Evolutionary conservation across 2,113 vertebrate species (phyloP), one percentile per base, ranked within the genome.

Genomic region (Progne subis): DNA sequence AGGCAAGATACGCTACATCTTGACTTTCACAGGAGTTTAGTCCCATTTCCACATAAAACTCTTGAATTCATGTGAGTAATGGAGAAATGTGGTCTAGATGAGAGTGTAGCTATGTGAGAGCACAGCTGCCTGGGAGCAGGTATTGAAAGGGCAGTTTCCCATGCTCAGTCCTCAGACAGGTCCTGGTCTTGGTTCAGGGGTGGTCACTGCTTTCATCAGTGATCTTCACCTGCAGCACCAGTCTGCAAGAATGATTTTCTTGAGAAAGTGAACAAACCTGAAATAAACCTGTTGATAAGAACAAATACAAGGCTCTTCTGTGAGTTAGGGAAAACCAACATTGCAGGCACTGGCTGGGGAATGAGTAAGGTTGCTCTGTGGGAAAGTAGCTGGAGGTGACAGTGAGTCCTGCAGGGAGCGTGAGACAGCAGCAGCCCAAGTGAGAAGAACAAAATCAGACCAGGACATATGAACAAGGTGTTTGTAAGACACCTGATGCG

Each of bases 401-500:
- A 67, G 56, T 74, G 82, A 16, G 79, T 88, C 67, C 71, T 3
- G 1, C 65, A 55, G 47, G 68, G 50, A 90, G 60, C 0, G 0
- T 23, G 39, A 88, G 71, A 75, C 82, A 77, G 79, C 39, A 83
- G 64, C 64, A 53, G 46, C 47, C 18, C 1, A 2, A 96, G 79
- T 59, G 44, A 94, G 64, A 81, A 92, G 64, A 86, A 55, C 6
- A 18, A 83, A 88, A 81, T 81, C 72, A 88, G 76, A 31, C 32
- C 20, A 39, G 72, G 34, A 70, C 12, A 2, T 74, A 74, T 17
- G 65, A 86, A 90, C 52, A 52, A 90, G 82, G 60, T 88, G 86
- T 94, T 86, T 88, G 20, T 74, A 44, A 93, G 76, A 96, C 92
- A 92, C 94, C 88, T 93, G 88, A 63, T 41, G 39, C 71, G 88